Percentiles rank a stretch among this genome's conserved stretches.
Evolutionary conservation across 2,113 vertebrate species (phyloP).

Genomic region (Ammodytes dubius): DNA sequence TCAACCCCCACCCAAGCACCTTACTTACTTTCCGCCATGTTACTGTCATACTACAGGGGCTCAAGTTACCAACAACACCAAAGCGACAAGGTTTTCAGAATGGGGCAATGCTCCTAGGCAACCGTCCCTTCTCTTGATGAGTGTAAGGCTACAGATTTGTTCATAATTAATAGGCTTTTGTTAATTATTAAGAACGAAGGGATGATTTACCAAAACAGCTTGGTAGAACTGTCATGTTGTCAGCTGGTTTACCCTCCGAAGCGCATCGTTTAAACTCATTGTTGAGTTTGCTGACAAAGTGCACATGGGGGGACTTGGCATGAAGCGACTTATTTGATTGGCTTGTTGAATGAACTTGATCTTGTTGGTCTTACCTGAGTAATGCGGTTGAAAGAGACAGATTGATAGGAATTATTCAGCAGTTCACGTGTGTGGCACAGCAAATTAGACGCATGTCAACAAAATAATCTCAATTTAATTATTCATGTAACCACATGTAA

Average conservation of each 20-base stretch:
- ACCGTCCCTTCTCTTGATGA: slow-evolving; percentile 51
- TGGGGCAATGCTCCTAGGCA: slow-evolving; percentile 64
- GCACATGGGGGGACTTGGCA: slow-evolving; percentile 32
- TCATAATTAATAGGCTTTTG: slow-evolving; percentile 79
- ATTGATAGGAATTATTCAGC: slow-evolving; percentile 29
- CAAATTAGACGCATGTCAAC: slow-evolving; percentile 75
- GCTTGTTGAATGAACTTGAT: slow-evolving; percentile 52
- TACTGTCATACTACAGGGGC: slow-evolving; percentile 33
- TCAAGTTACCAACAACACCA: slow-evolving; percentile 66
- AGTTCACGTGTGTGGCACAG: slow-evolving; percentile 33
- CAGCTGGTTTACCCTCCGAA: slow-evolving; percentile 45
- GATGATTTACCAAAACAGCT: slow-evolving; percentile 56
- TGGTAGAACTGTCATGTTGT: slow-evolving; percentile 40
- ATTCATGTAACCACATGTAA: slow-evolving; percentile 78
- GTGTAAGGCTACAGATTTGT: slow-evolving; percentile 76
- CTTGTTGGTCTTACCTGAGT: slow-evolving; percentile 41
- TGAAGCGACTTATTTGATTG: slow-evolving; percentile 51
- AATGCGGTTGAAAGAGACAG: slow-evolving; percentile 40
- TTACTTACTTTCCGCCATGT: slow-evolving; percentile 71
- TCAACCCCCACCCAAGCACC: slow-evolving; percentile 12
- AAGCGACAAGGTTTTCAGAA: slow-evolving; percentile 50
- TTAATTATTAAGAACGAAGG: slow-evolving; percentile 76
- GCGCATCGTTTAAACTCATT: slow-evolving; percentile 67
- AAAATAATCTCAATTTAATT: slow-evolving; percentile 75
- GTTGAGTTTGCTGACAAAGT: slow-evolving; percentile 53